A percentile compares a stretch with the other conserved stretches of the same genome.
phyloP scores from a whole-genome alignment of 2,113 vertebrate species.

The Okapia johnstoni region DNA sequence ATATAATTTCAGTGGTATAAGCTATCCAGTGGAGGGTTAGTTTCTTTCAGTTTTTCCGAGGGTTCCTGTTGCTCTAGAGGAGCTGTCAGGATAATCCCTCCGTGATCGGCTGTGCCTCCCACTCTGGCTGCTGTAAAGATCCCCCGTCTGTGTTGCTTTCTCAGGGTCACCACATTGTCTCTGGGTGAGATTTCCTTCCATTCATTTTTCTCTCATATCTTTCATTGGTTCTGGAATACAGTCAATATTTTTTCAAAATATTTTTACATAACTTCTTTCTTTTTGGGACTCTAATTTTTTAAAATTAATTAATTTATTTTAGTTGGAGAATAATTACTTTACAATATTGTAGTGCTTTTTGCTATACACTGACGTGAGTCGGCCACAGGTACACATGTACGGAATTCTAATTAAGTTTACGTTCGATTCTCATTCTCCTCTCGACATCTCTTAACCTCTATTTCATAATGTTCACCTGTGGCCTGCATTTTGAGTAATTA shows the following conservation, averaged over 20 bases:
- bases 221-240: background rate
- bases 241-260: background rate
- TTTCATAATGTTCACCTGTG: background rate
- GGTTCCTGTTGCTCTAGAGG: background rate
- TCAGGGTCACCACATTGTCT: fast-evolving
- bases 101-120: background rate
- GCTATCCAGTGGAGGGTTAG: fast-evolving
- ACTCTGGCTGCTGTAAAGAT: fast-evolving
- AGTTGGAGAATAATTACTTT: background rate
- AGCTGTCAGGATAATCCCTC: background rate
- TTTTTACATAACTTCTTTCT: background rate
- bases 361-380: background rate
- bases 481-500: background rate
- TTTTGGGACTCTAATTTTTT: background rate
- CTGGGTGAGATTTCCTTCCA: background rate
- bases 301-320: background rate
- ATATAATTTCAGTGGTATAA: fast-evolving
- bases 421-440: fast-evolving
- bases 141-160: background rate
- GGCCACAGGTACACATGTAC: background rate
- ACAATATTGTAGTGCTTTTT: background rate
- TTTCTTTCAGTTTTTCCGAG: background rate
- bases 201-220: background rate
- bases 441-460: background rate
- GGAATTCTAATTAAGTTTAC: background rate